Conservation (phyloP, 2,113 vertebrate species). For the Narcine bancroftii region DNA sequence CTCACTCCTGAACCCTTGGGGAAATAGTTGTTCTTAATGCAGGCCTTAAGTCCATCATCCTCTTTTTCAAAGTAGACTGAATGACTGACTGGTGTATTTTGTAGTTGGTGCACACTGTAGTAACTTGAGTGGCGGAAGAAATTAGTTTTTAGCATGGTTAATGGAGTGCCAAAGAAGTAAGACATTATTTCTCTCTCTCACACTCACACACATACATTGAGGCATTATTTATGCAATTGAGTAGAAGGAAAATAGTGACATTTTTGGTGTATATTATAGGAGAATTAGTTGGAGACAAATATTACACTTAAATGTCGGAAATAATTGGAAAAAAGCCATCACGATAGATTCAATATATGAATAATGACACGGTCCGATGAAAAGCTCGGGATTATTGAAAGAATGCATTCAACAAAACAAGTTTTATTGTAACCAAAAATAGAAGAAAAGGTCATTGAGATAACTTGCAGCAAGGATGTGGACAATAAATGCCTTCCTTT, state of each 20-base stretch:
- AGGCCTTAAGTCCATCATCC: too few species aligned
- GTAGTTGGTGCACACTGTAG: too few species aligned
- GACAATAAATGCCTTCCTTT: neutral
- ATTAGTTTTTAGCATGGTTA: too few species aligned
- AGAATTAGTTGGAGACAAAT: neutral
- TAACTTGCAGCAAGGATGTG: neutral
- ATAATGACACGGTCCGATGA: too few species aligned
- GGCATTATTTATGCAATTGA: neutral
- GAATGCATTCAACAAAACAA: neutral
- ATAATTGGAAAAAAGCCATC: neutral
- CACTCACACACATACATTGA: too few species aligned
- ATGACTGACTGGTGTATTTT: too few species aligned
- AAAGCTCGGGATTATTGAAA: neutral
- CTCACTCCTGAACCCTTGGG: too few species aligned
- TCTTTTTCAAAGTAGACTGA: too few species aligned
- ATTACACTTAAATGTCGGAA: neutral
- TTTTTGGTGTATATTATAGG: neutral
- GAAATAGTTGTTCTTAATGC: too few species aligned
- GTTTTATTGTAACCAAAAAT: neutral
- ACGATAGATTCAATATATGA: neutral
- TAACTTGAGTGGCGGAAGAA: too few species aligned
- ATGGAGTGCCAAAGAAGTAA: too few species aligned
- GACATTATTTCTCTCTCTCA: too few species aligned
- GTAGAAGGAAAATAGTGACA: neutral
- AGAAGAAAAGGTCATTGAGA: neutral